Conservation (phyloP, 2,113 vertebrate genomes). For the Lophotis ruficrista region DNA sequence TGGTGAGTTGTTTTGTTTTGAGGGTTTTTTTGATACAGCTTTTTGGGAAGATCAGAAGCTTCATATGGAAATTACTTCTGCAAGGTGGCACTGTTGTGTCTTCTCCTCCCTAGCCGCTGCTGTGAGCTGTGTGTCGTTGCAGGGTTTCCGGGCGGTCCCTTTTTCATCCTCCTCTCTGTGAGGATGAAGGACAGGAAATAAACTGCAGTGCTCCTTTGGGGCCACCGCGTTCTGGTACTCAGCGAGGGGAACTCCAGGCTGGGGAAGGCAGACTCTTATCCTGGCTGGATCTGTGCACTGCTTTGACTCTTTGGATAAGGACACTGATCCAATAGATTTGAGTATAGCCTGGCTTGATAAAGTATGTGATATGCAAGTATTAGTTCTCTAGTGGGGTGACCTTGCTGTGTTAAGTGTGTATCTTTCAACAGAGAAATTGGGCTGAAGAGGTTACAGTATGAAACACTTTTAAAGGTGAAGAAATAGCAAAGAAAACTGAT, state of each 20-base stretch:
- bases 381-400: not conserved
- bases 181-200: not conserved
- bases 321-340: not conserved
- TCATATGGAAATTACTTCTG: not conserved
- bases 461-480: not conserved
- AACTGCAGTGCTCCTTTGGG: not conserved
- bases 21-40: not conserved
- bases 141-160: not conserved
- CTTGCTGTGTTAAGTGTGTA: not conserved
- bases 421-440: not conserved
- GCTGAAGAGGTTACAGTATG: not conserved
- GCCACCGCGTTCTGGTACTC: not conserved
- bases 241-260: not conserved
- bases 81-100: conserved; percentile 37
- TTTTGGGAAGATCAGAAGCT: not conserved
- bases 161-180: not conserved
- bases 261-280: not conserved
- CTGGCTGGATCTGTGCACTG: rapidly evolving
- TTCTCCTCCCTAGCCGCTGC: not conserved
- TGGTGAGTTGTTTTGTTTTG: not conserved
- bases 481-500: not conserved
- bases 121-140: not conserved
- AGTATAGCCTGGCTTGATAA: not conserved
- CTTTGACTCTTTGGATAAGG: not conserved
- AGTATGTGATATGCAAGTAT: rapidly evolving